Evolutionary conservation across 2,888 invertebrate species (phyloP), one percentile per base, ranked within the genome.

Genomic region (Lithophane leautieri): DNA sequence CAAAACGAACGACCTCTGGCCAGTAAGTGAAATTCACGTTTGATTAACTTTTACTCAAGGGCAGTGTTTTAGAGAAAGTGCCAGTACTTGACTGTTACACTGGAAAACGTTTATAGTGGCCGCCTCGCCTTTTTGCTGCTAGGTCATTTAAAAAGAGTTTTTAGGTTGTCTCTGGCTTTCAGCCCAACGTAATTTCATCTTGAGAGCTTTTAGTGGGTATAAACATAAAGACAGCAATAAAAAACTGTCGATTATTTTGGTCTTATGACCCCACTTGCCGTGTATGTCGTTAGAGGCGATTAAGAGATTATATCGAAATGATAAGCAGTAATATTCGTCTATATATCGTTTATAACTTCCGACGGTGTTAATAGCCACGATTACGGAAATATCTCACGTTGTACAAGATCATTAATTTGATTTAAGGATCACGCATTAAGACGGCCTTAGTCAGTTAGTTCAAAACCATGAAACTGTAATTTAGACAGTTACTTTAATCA

Each of bases 1-100:
- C 95, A 95, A 95, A 96, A 94, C 93, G 94, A 93, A 94, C 93
- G 93, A 92, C 91, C 94, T 90, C 91, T 91, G 92, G 94, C 91
- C 94, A 94, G 94, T 94, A 94, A 95, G 94, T 94, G 95, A 95
- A 95, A 94, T 95, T 95, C 93, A 95, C 95, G 95, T 94, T 94
- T 95, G 94, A 95, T 95, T 95, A 95, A 95, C 94, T 95, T 94
- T 94, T 92, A 92, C 93, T 93, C 89, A 90, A 90, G 91, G 89
- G 88, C 89, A 83, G 88, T 91, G 91, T 90, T 90, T 91, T 88
- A 90, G 88, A 83, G 87, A 90, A 89, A 90, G 90, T 88, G 90
- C 86, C 79, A 75, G 78, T 76, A 79, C 79, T 88, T 70, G 78
- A 79, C 66, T 79, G 73, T 76, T 79, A 82, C 84, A 79, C 78